A percentile compares a stretch with the other conserved stretches of the same genome.
These are phyloP conservation scores for Drosophila ambigua DNA, from an alignment of 1,140 invertebrate genomes.

Conservation along the genomic window DNA sequence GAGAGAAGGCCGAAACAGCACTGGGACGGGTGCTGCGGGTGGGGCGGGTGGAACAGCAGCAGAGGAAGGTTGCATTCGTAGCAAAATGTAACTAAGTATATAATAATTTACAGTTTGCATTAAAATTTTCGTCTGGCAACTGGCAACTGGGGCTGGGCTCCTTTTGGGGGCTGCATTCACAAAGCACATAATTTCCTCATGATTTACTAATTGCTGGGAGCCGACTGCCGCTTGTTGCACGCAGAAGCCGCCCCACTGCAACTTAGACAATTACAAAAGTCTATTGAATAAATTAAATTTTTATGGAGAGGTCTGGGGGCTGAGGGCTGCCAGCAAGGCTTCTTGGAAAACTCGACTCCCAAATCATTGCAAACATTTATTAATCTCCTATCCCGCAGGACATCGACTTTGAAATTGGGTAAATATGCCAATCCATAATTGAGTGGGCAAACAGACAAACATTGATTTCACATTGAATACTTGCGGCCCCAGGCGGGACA, in stretches of 20 bases:
- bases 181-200: conserved; percentile 51
- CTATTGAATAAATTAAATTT: conserved; percentile 60
- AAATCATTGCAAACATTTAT: conserved; percentile 15
- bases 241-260: neutral
- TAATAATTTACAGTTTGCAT: conserved; percentile 62
- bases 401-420: conserved; percentile 19
- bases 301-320: conserved; percentile 14
- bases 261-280: conserved; percentile 48
- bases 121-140: conserved; percentile 43
- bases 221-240: conserved; percentile 13
- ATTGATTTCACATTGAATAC: conserved; percentile 25
- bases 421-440: conserved; percentile 41
- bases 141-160: conserved; percentile 5
- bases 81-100: conserved; percentile 34
- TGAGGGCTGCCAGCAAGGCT: neutral
- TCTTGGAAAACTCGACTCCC: neutral
- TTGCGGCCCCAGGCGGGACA: neutral
- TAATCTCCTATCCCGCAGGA: neutral
- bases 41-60: conserved; percentile 8
- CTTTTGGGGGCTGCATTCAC: conserved; percentile 18
- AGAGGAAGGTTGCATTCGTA: neutral
- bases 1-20: conserved; percentile 6
- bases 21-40: too few species aligned
- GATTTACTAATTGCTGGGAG: conserved; percentile 65
- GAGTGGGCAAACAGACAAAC: conserved; percentile 28